These are phyloP conservation scores for Sebastolobus altivelis DNA, from an alignment of 2,797 vertebrate genomes.

Conservation along the genomic window DNA sequence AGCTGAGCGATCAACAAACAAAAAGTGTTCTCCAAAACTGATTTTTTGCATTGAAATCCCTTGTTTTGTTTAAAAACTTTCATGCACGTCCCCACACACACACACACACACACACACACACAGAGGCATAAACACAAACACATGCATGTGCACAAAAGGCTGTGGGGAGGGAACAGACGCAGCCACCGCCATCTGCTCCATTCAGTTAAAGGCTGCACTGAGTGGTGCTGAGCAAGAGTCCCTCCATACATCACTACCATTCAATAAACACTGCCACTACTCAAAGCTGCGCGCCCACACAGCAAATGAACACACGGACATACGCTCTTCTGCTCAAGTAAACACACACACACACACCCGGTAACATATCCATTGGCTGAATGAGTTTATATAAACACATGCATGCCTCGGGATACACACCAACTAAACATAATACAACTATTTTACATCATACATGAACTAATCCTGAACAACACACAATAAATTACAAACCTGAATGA, in stretches of 20 bases:
- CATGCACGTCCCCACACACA: background rate
- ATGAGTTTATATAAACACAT: slow-evolving; percentile 20
- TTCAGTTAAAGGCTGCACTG: slow-evolving; percentile 70
- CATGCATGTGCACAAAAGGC: slow-evolving; percentile 48
- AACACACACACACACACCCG: slow-evolving; percentile 5
- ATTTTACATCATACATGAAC: background rate
- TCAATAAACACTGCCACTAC: slow-evolving; percentile 79
- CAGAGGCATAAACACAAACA: slow-evolving; percentile 10
- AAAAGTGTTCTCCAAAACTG: background rate
- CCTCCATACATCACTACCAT: slow-evolving; percentile 81
- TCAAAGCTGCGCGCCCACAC: slow-evolving; percentile 63
- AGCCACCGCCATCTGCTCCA: slow-evolving; percentile 80
- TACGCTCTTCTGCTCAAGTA: slow-evolving; percentile 2
- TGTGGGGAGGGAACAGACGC: slow-evolving; percentile 58
- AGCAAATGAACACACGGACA: slow-evolving; percentile 32
- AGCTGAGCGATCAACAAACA: background rate
- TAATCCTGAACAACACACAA: background rate
- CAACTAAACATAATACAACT: background rate
- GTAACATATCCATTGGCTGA: background rate
- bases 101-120: background rate
- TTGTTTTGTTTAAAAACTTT: slow-evolving; percentile 12
- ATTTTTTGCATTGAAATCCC: background rate
- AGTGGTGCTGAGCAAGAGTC: slow-evolving; percentile 65
- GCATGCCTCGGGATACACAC: background rate
- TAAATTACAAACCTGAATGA: background rate